These are phyloP conservation scores for Chiridota heheva DNA, from an alignment of 35 echinoderm and acorn worm genomes.

Conservation along the genomic window DNA sequence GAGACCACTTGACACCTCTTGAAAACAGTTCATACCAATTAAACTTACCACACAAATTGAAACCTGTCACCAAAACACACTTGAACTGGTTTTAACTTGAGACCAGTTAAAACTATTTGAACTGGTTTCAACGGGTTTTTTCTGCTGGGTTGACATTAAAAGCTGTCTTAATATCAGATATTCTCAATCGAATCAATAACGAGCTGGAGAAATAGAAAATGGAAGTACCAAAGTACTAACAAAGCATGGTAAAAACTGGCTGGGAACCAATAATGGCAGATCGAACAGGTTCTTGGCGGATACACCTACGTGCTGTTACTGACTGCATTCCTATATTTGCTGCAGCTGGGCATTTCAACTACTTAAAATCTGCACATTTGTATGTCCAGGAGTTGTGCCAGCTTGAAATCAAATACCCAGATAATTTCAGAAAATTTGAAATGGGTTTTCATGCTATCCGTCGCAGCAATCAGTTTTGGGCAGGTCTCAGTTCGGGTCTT, in stretches of 20 bases:
- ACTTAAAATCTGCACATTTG: conserved; percentile 60
- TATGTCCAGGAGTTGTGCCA: conserved; percentile 62
- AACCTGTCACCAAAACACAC: too few relatives aligned
- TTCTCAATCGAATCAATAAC: too few relatives aligned
- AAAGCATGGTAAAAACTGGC: conserved; percentile 32
- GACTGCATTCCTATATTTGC: conserved; percentile 55
- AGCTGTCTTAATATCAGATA: too few relatives aligned
- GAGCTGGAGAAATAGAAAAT: conserved; percentile 31
- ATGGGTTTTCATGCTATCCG: conserved; percentile 60
- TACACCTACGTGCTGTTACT: conserved; percentile 33
- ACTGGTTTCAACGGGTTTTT: too few relatives aligned
- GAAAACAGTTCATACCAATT: too few relatives aligned
- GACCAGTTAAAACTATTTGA: too few relatives aligned
- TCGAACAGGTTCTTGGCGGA: conserved; percentile 60
- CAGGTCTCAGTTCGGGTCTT: conserved; percentile 50
- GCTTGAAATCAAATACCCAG: conserved; percentile 54
- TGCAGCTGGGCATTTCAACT: conserved; percentile 49
- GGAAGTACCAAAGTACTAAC: conserved; percentile 18
- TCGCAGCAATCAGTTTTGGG: conserved; percentile 55
- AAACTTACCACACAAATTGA: too few relatives aligned
- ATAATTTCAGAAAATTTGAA: conserved; percentile 35
- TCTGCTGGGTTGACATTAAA: too few relatives aligned
- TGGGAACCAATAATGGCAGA: conserved; percentile 55
- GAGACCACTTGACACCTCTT: too few relatives aligned
- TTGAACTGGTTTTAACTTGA: too few relatives aligned